Percentiles rank a stretch among this genome's conserved stretches.
phyloP scores from a whole-genome alignment of 2,113 vertebrate genomes.

The Leucosticte australis region DNA sequence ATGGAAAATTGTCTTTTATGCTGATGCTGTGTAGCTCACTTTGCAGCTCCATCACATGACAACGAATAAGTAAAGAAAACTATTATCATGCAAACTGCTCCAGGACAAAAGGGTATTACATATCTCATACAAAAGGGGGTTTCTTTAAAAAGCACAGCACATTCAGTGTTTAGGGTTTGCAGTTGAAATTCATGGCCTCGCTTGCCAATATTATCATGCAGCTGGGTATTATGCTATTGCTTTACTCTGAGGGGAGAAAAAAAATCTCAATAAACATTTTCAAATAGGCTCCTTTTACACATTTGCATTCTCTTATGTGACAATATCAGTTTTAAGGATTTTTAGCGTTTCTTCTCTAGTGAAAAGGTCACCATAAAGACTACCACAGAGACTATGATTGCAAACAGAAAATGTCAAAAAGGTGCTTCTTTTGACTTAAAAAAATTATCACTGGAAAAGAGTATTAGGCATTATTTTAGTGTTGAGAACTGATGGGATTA shows the following conservation, averaged over 20 bases:
- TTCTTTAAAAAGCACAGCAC: slow-evolving; percentile 77
- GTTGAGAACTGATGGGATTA: not conserved
- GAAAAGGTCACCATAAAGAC: slow-evolving; percentile 35
- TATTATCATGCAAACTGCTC: slow-evolving; percentile 87
- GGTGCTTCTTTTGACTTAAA: not conserved
- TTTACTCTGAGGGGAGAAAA: not conserved
- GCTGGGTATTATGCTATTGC: slow-evolving; percentile 56
- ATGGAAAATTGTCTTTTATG: slow-evolving; percentile 70
- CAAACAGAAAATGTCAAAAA: slow-evolving; percentile 2
- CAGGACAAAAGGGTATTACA: slow-evolving; percentile 79
- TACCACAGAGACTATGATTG: not conserved
- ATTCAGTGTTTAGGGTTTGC: slow-evolving; percentile 68
- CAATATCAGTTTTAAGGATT: slow-evolving; percentile 43
- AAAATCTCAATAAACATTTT: slow-evolving; percentile 63
- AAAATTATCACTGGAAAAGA: not conserved
- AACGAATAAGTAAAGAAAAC: slow-evolving; percentile 73
- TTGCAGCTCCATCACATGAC: slow-evolving; percentile 68
- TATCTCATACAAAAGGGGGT: slow-evolving; percentile 80
- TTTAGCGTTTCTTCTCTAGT: not conserved
- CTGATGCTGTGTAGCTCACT: slow-evolving; percentile 61
- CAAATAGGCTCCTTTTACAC: slow-evolving; percentile 22
- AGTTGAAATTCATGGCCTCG: slow-evolving; percentile 64
- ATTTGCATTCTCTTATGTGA: slow-evolving; percentile 29
- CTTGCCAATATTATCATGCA: slow-evolving; percentile 70
- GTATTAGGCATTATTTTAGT: not conserved